Percentiles rank a stretch among this genome's conserved stretches.
phyloP scores from a whole-genome alignment of 2,888 invertebrate species.

The Eubasilissa splendida region DNA sequence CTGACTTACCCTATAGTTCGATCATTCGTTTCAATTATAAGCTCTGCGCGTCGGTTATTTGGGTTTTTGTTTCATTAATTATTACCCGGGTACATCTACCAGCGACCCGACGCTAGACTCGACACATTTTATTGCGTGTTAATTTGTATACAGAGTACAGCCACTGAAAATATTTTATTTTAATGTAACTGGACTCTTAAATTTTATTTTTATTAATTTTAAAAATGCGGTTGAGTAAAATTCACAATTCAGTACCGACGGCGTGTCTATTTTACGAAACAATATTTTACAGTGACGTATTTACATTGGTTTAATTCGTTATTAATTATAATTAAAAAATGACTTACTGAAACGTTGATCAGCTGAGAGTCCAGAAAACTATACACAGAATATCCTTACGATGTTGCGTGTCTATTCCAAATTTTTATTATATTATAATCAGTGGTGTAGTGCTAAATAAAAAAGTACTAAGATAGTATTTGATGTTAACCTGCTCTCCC shows the following conservation, averaged over 20 bases:
- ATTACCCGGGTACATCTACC: constrained; percentile 6
- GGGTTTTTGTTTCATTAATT: constrained; percentile 32
- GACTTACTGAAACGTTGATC: too few relatives aligned
- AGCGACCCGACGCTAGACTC: background rate
- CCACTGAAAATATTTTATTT: too few relatives aligned
- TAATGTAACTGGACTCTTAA: background rate
- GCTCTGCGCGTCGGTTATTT: constrained; percentile 23
- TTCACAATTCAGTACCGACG: background rate
- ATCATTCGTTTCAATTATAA: constrained; percentile 24
- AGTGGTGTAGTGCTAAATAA: too few relatives aligned
- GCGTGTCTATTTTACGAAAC: background rate
- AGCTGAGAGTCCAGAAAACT: too few relatives aligned
- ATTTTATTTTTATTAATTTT: background rate
- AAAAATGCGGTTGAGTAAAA: background rate
- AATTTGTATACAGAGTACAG: background rate
- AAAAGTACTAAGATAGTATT: too few relatives aligned
- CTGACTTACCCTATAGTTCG: constrained; percentile 9
- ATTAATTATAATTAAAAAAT: too few relatives aligned
- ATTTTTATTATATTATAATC: too few relatives aligned
- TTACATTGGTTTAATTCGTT: too few relatives aligned
- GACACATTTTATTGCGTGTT: constrained; percentile 17
- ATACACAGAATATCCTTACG: too few relatives aligned
- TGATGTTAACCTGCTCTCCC: too few relatives aligned
- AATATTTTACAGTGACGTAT: too few relatives aligned
- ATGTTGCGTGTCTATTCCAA: too few relatives aligned